A percentile compares a stretch with the other conserved stretches of the same genome.
These are phyloP conservation scores for Callimico goeldii DNA, from an alignment of 2,797 vertebrate genomes.

Conservation along the genomic window DNA sequence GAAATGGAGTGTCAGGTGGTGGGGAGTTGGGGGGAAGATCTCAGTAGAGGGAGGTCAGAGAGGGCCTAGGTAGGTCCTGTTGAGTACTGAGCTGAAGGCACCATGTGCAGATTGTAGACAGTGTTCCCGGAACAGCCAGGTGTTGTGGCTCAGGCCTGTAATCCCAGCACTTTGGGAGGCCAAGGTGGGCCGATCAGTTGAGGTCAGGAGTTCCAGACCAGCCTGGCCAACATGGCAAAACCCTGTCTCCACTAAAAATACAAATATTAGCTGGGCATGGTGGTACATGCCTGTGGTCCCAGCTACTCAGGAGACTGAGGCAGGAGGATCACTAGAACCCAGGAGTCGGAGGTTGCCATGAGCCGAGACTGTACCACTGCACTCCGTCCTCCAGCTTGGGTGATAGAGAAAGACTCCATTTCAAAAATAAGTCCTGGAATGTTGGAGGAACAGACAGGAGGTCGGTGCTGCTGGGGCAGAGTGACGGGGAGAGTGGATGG, in stretches of 20 bases:
- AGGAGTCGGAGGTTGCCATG: neutral
- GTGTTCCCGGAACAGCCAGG: neutral
- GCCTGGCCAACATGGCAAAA: neutral
- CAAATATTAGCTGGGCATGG: neutral
- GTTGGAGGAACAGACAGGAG: neutral
- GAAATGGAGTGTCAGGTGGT: too few relatives aligned
- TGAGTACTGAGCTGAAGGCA: neutral
- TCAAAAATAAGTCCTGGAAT: neutral
- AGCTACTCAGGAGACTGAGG: neutral
- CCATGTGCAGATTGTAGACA: rapidly evolving
- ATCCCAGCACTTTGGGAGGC: neutral
- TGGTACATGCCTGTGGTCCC: neutral
- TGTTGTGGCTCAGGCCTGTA: neutral
- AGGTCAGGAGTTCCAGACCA: neutral
- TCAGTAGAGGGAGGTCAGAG: neutral
- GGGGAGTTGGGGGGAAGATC: neutral
- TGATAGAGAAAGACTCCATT: too few relatives aligned
- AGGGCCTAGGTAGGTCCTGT: neutral
- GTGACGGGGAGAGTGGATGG: neutral
- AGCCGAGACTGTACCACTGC: neutral
- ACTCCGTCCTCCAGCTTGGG: neutral
- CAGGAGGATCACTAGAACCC: neutral
- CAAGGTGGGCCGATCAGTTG: neutral
- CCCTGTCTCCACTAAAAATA: neutral
- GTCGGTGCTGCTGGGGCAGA: neutral